Conservation (phyloP, 1,140 invertebrate species). For the Atta colombica region DNA sequence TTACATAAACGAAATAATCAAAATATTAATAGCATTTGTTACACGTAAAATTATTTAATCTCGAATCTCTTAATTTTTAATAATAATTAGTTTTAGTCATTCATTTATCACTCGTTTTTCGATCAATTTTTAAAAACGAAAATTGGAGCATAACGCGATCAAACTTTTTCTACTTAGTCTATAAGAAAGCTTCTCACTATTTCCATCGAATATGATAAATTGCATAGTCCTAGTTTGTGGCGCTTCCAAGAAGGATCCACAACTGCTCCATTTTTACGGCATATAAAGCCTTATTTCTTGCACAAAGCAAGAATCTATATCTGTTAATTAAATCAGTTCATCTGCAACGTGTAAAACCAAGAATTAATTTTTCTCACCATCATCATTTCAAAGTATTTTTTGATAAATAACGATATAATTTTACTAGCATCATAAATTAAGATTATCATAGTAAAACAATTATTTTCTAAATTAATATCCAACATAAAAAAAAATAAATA, state of each 20-base stretch:
- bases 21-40: background rate
- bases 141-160: background rate
- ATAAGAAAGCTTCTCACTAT: background rate
- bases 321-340: background rate
- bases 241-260: conserved; percentile 3
- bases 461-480: background rate
- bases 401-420: background rate
- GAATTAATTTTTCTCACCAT: background rate
- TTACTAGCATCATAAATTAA: background rate
- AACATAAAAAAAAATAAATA: too few species aligned
- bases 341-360: background rate
- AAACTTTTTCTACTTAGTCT: background rate
- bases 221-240: conserved; percentile 13
- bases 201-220: conserved; percentile 26
- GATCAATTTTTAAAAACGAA: background rate
- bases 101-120: background rate
- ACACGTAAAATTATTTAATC: background rate
- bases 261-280: conserved; percentile 16
- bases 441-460: conserved; percentile 2
- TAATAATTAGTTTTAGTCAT: background rate
- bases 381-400: background rate
- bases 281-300: background rate
- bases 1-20: too few species aligned
- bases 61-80: background rate
- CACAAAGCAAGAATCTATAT: background rate